A percentile compares a stretch with the other conserved stretches of the same genome.
These are phyloP conservation scores for Augochlora pura DNA, from an alignment of 1,140 invertebrate genomes.

Conservation along the genomic window DNA sequence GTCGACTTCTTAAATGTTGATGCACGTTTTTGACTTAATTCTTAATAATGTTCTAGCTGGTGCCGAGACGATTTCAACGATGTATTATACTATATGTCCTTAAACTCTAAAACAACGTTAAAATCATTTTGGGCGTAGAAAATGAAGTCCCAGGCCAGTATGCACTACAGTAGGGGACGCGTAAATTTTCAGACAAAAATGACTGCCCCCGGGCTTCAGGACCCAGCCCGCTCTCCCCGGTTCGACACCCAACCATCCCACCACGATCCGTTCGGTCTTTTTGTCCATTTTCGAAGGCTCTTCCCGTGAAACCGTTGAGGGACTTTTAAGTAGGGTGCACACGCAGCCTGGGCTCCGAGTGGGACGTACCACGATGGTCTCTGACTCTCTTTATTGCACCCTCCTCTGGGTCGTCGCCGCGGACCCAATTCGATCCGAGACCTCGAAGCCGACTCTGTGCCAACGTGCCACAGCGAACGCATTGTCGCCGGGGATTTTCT, in stretches of 20 bases:
- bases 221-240: background rate
- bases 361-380: background rate
- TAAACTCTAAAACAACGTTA: too few relatives aligned
- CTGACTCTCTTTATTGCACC: constrained; percentile 39
- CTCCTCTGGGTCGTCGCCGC: constrained; percentile 18
- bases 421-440: constrained; percentile 26
- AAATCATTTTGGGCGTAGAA: too few relatives aligned
- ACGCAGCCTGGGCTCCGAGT: constrained; percentile 1
- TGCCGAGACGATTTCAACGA: too few relatives aligned
- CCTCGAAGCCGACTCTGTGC: background rate
- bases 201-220: constrained; percentile 14
- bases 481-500: constrained; percentile 44
- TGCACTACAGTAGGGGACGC: background rate
- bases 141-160: too few relatives aligned
- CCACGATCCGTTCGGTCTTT: background rate
- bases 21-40: too few relatives aligned
- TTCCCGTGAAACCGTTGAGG: constrained; percentile 40
- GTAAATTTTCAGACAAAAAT: constrained; percentile 43
- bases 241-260: too few relatives aligned
- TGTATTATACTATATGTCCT: too few relatives aligned
- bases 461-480: constrained; percentile 15
- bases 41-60: too few relatives aligned
- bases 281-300: constrained; percentile 41
- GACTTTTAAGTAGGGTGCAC: constrained; percentile 48
- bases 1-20: too few relatives aligned